These are phyloP conservation scores for Acanthurus lineatus DNA, from an alignment of 2,797 vertebrate species.

Conservation along the genomic window DNA sequence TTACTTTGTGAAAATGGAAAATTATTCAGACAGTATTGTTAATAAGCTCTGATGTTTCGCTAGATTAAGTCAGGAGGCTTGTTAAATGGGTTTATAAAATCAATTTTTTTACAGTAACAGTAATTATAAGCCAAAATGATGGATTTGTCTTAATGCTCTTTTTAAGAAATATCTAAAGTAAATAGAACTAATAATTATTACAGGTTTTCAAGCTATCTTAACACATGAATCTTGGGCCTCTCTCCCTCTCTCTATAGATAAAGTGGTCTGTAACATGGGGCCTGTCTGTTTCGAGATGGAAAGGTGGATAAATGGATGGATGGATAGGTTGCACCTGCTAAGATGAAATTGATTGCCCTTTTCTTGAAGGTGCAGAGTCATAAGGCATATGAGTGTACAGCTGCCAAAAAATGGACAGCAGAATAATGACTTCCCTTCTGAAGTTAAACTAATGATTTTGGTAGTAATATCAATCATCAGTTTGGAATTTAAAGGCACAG, in stretches of 20 bases:
- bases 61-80: background rate
- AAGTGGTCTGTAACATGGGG: background rate
- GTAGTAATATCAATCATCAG: slow-evolving; percentile 7
- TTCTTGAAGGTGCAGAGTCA: slow-evolving; percentile 33
- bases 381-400: slow-evolving; percentile 4
- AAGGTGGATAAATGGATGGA: background rate
- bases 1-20: background rate
- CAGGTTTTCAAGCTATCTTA: background rate
- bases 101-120: background rate
- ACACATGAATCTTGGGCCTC: background rate
- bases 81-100: background rate
- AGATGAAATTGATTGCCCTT: slow-evolving; percentile 33
- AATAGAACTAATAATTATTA: background rate
- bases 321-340: slow-evolving; percentile 16
- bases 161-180: background rate
- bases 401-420: slow-evolving; percentile 21
- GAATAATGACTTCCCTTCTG: slow-evolving; percentile 16
- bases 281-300: slow-evolving; percentile 24
- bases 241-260: background rate
- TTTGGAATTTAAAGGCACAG: background rate
- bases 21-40: background rate
- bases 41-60: background rate
- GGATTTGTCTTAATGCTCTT: background rate
- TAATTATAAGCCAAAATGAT: background rate
- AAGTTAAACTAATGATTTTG: slow-evolving; percentile 20